Evolutionary conservation across 2,113 vertebrate species (phyloP).

Genomic region (Dasyornis broadbenti): DNA sequence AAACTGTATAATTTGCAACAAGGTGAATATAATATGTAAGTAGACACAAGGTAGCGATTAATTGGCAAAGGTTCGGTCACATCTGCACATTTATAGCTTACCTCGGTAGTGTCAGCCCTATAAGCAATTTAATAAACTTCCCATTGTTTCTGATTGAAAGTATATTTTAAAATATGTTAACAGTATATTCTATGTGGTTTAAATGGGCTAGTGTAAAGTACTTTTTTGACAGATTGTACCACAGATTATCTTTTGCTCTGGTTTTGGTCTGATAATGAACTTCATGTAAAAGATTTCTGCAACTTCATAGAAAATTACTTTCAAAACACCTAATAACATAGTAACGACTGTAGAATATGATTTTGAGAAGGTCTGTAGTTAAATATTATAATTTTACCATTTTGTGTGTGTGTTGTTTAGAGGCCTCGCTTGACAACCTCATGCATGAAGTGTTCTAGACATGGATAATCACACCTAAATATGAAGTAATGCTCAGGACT

Average conservation of each 20-base stretch:
- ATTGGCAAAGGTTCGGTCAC: background rate
- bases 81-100: background rate
- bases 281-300: background rate
- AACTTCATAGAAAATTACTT: background rate
- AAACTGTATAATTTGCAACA: background rate
- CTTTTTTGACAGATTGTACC: background rate
- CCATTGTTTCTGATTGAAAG: background rate
- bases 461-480: background rate
- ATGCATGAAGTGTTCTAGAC: background rate
- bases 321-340: background rate
- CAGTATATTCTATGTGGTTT: background rate
- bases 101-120: background rate
- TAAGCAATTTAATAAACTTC: background rate
- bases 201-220: background rate
- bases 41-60: background rate
- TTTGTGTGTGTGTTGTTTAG: background rate
- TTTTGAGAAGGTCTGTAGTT: background rate
- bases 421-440: background rate
- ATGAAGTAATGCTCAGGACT: background rate
- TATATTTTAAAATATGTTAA: background rate
- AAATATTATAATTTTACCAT: background rate
- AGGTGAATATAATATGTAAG: rapidly evolving
- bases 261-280: background rate
- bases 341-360: background rate
- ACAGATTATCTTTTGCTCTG: background rate